Evolutionary conservation across 2,113 vertebrate species (phyloP).

Genomic region (Callospermophilus lateralis): DNA sequence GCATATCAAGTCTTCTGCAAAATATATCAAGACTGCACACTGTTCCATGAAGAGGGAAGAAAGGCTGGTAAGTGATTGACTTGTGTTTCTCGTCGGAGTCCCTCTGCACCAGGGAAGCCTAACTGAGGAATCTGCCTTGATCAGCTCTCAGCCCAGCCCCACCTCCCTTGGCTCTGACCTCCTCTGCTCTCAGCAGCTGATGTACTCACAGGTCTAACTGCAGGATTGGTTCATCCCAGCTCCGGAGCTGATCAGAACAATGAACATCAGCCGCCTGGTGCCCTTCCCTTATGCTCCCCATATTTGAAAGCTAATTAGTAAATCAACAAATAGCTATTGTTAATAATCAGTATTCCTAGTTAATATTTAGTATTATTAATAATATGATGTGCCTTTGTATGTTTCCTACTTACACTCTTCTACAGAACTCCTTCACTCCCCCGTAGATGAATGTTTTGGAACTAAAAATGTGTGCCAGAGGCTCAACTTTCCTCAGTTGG

Average conservation of each 20-base stretch:
- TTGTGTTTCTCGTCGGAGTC: neutral
- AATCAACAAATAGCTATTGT: neutral
- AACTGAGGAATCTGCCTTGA: neutral
- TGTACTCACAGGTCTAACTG: accelerated
- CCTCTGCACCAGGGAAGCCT: neutral
- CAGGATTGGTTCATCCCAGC: neutral
- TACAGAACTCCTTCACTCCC: neutral
- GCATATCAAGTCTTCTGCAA: neutral
- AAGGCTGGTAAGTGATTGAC: neutral
- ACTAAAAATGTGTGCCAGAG: no score
- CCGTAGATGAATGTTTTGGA: no score
- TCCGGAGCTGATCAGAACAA: neutral
- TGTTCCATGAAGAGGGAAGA: neutral
- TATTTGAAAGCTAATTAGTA: neutral
- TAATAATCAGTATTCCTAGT: neutral
- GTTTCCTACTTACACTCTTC: neutral
- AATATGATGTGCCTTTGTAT: neutral
- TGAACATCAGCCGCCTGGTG: neutral
- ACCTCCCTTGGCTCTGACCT: neutral
- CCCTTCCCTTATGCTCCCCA: neutral
- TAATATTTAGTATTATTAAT: no score
- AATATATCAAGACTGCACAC: neutral
- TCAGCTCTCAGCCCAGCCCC: neutral
- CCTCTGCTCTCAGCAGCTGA: no score
- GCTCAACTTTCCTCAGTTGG: neutral